phyloP scores from a whole-genome alignment of 1,140 invertebrate species.

The Mizuhopecten yessoensis region DNA sequence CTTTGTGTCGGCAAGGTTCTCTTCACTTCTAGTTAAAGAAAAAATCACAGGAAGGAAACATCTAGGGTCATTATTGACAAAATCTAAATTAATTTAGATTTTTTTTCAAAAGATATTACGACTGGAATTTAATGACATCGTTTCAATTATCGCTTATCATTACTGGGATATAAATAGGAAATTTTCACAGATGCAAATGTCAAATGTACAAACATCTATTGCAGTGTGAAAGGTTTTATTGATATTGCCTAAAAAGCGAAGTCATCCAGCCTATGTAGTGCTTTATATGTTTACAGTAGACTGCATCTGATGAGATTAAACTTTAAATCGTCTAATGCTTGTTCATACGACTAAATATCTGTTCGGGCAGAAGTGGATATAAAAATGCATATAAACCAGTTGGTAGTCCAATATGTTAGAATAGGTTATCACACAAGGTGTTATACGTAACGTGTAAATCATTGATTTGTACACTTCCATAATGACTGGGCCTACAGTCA shows the following conservation, averaged over 20 bases:
- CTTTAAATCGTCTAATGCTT: background rate
- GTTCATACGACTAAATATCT: too few species aligned
- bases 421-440: too few species aligned
- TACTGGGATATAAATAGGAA: background rate
- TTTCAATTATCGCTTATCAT: background rate
- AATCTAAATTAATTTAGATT: background rate
- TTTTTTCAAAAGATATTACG: background rate
- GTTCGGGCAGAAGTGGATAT: too few species aligned
- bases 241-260: background rate
- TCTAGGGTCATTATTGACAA: background rate
- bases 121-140: background rate
- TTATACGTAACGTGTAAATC: too few species aligned
- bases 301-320: background rate
- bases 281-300: background rate
- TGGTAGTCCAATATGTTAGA: too few species aligned
- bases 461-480: too few species aligned
- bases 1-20: conserved; percentile 3
- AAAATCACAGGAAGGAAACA: conserved; percentile 16
- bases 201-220: conserved; percentile 1
- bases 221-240: background rate
- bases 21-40: background rate
- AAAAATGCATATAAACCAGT: too few species aligned
- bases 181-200: background rate
- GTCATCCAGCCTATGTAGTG: background rate
- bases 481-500: too few species aligned